Percentiles rank a stretch among this genome's conserved stretches.
Evolutionary conservation across 2,888 invertebrate species (phyloP).

Genomic region (Chironomus tentans): DNA sequence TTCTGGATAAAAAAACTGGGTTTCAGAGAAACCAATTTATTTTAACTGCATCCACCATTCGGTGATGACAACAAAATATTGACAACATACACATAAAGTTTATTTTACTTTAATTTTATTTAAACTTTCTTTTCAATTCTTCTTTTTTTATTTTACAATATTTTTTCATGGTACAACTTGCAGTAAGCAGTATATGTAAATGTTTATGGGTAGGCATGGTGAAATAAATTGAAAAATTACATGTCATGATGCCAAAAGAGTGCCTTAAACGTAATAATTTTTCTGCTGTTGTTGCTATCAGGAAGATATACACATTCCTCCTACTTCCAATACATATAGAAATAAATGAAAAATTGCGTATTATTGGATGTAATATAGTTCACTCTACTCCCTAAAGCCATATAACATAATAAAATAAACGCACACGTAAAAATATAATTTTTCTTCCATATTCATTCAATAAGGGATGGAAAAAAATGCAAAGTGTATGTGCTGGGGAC

Average conservation of each 20-base stretch:
- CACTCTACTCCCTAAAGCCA: not conserved
- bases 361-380: not conserved
- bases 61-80: not conserved
- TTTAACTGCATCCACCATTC: not conserved
- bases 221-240: conserved; percentile 4
- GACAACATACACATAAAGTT: not conserved
- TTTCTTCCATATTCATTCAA: not conserved
- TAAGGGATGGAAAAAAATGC: not conserved
- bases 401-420: not conserved
- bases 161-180: too few species aligned
- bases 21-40: not conserved
- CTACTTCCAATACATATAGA: not conserved
- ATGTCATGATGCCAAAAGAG: not conserved
- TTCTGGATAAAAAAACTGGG: not conserved
- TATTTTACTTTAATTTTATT: conserved; percentile 10
- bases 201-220: not conserved
- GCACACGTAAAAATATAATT: not conserved
- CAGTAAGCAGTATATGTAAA: not conserved
- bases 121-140: not conserved
- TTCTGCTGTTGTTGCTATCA: not conserved
- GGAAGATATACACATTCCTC: not conserved
- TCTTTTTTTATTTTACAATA: too few species aligned
- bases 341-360: not conserved
- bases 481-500: too few species aligned
- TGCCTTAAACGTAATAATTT: conserved; percentile 9